Percentiles rank a stretch among this genome's conserved stretches.
phyloP scores from a whole-genome alignment of 2,797 vertebrate genomes.

The Streptopelia turtur region DNA sequence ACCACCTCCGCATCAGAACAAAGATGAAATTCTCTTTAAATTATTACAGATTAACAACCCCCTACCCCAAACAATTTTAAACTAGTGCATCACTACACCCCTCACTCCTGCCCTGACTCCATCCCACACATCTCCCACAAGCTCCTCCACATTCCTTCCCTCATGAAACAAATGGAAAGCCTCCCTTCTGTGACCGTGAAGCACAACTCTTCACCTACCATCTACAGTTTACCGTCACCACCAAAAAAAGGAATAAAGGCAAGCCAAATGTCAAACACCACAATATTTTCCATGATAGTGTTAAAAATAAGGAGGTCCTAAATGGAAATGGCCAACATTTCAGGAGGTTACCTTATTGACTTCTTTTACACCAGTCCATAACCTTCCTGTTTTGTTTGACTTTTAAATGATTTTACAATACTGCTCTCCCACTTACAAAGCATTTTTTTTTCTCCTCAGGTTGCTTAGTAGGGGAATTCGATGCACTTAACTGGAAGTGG shows the following conservation, averaged over 20 bases:
- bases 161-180: not conserved
- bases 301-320: not conserved
- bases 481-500: not conserved
- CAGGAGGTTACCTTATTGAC: not conserved
- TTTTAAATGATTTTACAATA: not conserved
- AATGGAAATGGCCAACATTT: not conserved
- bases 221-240: not conserved
- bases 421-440: not conserved
- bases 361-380: not conserved
- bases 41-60: not conserved
- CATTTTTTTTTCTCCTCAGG: not conserved
- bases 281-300: rapidly evolving
- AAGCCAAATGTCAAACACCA: not conserved
- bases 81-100: not conserved
- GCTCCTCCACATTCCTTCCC: not conserved
- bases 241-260: not conserved
- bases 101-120: not conserved
- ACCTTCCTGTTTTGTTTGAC: not conserved
- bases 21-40: not conserved
- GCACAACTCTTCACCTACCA: not conserved
- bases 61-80: not conserved
- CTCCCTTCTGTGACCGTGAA: not conserved
- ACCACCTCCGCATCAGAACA: rapidly evolving
- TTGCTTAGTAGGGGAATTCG: not conserved
- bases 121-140: not conserved